Percentiles rank a stretch among this genome's conserved stretches.
Conservation (phyloP, 2,888 invertebrate species). For the Agrochola lychnidis region DNA sequence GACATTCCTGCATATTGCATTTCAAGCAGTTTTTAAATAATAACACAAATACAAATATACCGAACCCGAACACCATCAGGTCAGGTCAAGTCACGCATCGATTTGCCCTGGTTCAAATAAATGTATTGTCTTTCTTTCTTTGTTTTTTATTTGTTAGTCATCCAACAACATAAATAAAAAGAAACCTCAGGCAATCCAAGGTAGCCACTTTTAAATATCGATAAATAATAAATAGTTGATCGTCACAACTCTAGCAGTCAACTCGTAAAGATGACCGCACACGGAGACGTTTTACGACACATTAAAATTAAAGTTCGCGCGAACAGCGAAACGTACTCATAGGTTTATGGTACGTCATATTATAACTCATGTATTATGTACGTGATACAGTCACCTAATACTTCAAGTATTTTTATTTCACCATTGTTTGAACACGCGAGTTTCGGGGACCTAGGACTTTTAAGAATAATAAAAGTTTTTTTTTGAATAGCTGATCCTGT, state of each 20-base stretch:
- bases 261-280: conserved; percentile 63
- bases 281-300: conserved; percentile 61
- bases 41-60: no score
- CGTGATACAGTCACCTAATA: neutral
- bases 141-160: neutral
- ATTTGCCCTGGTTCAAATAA: no score
- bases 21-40: neutral
- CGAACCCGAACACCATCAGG: neutral
- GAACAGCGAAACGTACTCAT: conserved; percentile 66
- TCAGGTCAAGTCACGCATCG: neutral
- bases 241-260: conserved; percentile 20
- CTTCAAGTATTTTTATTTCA: conserved; percentile 27
- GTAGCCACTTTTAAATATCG: conserved; percentile 24
- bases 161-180: neutral
- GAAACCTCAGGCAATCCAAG: neutral
- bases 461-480: neutral
- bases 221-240: conserved; percentile 4
- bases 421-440: no score
- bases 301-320: conserved; percentile 67
- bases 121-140: no score
- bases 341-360: conserved; percentile 38
- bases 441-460: neutral
- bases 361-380: conserved; percentile 1
- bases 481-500: neutral
- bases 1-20: neutral